Conservation (phyloP, 1,140 invertebrate genomes). For the Globodera rostochiensis region DNA sequence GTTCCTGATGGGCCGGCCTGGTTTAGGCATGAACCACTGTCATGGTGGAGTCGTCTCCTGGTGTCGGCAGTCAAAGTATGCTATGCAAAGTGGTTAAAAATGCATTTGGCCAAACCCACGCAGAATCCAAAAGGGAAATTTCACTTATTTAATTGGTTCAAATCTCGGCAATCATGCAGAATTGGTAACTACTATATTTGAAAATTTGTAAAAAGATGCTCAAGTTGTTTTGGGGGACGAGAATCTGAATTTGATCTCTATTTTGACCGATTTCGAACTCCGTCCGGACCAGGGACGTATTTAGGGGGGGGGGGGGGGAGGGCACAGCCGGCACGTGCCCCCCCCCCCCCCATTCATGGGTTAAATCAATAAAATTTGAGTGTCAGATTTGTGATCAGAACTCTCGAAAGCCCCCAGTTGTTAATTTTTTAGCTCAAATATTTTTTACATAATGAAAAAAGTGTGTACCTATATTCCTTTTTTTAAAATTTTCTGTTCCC, state of each 20-base stretch:
- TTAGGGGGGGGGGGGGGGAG: too few species aligned
- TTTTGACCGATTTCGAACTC: too few species aligned
- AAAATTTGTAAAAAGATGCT: neutral
- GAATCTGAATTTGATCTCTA: too few species aligned
- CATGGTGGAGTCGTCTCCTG: conserved; percentile 13
- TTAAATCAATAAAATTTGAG: neutral
- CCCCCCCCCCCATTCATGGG: too few species aligned
- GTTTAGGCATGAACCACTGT: conserved; percentile 3
- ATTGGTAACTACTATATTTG: neutral
- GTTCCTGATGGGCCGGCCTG: neutral
- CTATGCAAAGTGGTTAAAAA: neutral
- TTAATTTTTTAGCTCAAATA: neutral
- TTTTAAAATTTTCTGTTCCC: neutral
- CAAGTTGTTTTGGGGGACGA: neutral
- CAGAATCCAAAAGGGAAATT: neutral
- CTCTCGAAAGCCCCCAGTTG: too few species aligned
- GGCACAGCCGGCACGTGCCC: too few species aligned
- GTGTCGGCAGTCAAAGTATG: conserved; percentile 13
- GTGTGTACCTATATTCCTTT: neutral
- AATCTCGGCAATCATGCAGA: neutral
- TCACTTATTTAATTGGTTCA: too few species aligned
- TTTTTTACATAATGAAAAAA: neutral
- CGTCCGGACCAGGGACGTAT: too few species aligned
- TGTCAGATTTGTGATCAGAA: neutral
- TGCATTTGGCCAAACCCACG: neutral